Base-by-base conservation (phyloP, 2,797 vertebrate species). In the Chelonia mydas region DNA sequence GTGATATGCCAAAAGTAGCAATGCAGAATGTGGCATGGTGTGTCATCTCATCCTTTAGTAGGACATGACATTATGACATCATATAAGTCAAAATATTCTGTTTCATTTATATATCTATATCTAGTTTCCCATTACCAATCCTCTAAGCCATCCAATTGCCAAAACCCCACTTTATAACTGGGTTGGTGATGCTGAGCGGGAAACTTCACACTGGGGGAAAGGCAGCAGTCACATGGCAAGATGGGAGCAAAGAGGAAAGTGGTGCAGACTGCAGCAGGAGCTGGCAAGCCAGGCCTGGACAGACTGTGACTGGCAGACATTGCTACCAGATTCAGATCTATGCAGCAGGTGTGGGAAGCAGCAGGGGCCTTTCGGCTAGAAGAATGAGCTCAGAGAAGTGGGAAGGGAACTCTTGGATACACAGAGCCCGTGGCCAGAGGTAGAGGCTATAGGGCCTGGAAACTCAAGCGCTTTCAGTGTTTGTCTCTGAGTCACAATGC, bases 161-260 rank as follows among this genome's bases (percentile, higher is more conserved):
- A 47, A 86, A 91, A 16, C 3, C 28, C 74, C 27, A 37, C 13
- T 51, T 57, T 61, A 57, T 16, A 54, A n/a, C 3, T 53, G 87
- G 27, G 72, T 23, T 53, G 19, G 47, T 51, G 2, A 41, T 47
- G 10, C 0, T 3, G 8, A 0, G 2, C 3, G 27, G 9, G 25
- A 78, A 16, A 41, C 68, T 15, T 10, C 13, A 1, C 1, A 4
- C 0, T 1, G 21, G 17, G 50, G 17, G 72, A 55, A 9, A 37
- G 77, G 55, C 45, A 77, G 33, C 4, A 57, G 55, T 28, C 11
- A 11, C 55, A 57, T 57, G 55, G 55, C 55, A 57, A 57, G 55
- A 57, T 1, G 1, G 15, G 33, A 0, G 1, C 1, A 1, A 16
- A 2, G 41, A 2, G 5, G 25, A 65, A 65, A 65, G 19, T 31